Conservation (phyloP, 1,140 invertebrate species). For the Pseudomyrmex sp. region DNA sequence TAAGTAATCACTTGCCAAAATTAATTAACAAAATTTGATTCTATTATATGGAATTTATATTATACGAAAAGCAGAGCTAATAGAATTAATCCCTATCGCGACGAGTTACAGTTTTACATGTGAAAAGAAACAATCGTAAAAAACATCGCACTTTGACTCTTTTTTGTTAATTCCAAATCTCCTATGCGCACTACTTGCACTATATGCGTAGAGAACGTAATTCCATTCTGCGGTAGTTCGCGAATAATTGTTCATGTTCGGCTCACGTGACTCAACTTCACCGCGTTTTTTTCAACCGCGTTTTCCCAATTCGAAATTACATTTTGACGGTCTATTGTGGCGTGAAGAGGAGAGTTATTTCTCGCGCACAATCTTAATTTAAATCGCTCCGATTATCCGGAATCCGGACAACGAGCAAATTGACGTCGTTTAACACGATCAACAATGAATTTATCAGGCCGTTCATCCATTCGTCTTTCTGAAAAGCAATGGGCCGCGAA, state of each 20-base stretch:
- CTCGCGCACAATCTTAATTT: slow-evolving; percentile 39
- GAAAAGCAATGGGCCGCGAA: slow-evolving; percentile 10
- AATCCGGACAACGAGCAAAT: slow-evolving; percentile 31
- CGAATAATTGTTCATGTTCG: slow-evolving; percentile 33
- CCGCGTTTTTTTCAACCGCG: not conserved
- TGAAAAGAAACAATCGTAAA: not conserved
- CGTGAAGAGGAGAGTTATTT: not conserved
- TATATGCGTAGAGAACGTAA: not conserved
- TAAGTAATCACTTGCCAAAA: not conserved
- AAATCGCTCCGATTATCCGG: slow-evolving; percentile 26
- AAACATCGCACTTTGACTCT: slow-evolving; percentile 5
- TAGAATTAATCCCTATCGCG: not conserved
- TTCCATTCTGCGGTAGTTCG: slow-evolving; percentile 23
- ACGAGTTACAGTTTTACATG: slow-evolving; percentile 12
- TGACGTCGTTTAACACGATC: slow-evolving; percentile 43
- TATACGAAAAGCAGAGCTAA: too few relatives aligned
- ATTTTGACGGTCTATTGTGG: not conserved
- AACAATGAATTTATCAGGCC: slow-evolving; percentile 40
- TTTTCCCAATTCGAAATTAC: slow-evolving; percentile 3
- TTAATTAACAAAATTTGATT: slow-evolving; percentile 1
- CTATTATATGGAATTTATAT: not conserved
- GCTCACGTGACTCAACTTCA: not conserved
- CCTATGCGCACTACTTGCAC: slow-evolving; percentile 3
- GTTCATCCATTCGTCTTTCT: slow-evolving; percentile 34
- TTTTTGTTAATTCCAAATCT: slow-evolving; percentile 7